phyloP scores from a whole-genome alignment of 2,888 invertebrate species.

The Pheosia gnoma region DNA sequence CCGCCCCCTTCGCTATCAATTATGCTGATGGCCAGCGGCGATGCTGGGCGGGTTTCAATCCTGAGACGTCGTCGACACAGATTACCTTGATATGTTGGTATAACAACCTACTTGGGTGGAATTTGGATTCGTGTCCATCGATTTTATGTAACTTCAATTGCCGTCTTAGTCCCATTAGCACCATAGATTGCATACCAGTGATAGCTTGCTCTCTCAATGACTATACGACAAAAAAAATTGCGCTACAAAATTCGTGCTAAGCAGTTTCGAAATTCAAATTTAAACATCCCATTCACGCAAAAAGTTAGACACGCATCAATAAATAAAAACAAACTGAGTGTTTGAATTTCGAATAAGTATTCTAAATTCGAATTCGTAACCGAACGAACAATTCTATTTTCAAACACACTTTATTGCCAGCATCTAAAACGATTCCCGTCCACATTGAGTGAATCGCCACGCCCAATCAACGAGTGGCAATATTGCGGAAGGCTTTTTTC shows the following conservation, averaged over 20 bases:
- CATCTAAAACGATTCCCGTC: constrained; percentile 20
- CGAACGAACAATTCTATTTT: constrained; percentile 5
- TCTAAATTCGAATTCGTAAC: constrained; percentile 1
- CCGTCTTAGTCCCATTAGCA: too few relatives aligned
- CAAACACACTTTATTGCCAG: constrained; percentile 5
- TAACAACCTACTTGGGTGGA: too few relatives aligned
- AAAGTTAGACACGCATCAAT: not conserved
- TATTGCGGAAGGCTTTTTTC: constrained; percentile 71
- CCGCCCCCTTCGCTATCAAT: constrained; percentile 27
- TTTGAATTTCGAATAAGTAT: not conserved
- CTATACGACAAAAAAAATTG: too few relatives aligned
- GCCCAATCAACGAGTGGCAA: constrained; percentile 61
- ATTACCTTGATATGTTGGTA: constrained; percentile 49
- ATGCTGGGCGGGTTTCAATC: constrained; percentile 16
- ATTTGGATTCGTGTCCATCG: not conserved
- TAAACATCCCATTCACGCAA: not conserved
- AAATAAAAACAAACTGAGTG: not conserved
- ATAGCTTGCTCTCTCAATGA: too few relatives aligned
- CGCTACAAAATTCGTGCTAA: too few relatives aligned
- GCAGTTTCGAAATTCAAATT: too few relatives aligned
- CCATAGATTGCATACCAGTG: too few relatives aligned
- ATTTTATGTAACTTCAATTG: not conserved
- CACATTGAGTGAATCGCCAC: constrained; percentile 26
- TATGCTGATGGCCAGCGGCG: constrained; percentile 40
- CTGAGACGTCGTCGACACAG: constrained; percentile 35